A percentile compares a stretch with the other conserved stretches of the same genome.
Evolutionary conservation across 2,888 invertebrate species (phyloP).

Genomic region (Sabatieria punctata): DNA sequence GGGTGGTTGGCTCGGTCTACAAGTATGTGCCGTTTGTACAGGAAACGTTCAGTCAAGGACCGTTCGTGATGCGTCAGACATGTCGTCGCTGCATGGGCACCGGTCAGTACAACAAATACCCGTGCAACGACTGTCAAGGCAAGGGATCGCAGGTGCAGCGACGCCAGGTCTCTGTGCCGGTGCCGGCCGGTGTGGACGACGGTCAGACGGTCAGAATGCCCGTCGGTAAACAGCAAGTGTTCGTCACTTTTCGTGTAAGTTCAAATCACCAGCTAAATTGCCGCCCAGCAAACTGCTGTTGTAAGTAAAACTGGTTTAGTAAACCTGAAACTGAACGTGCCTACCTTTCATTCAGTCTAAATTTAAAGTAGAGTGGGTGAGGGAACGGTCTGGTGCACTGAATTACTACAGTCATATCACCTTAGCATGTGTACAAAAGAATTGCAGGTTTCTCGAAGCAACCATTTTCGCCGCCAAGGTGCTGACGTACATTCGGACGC

Average conservation of each 20-base stretch:
- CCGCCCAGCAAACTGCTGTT: too few relatives aligned
- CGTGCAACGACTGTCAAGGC: constrained; percentile 78
- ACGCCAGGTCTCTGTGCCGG: constrained; percentile 71
- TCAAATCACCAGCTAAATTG: too few relatives aligned
- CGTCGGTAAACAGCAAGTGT: constrained; percentile 74
- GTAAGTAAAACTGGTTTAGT: too few relatives aligned
- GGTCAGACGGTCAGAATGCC: constrained; percentile 90
- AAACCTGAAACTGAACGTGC: too few relatives aligned
- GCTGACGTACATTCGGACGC: constrained; percentile 85
- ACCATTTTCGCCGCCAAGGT: constrained; percentile 73
- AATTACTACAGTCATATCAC: too few relatives aligned
- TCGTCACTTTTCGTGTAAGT: constrained; percentile 73
- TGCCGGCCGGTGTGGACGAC: constrained; percentile 82
- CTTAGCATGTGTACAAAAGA: too few relatives aligned
- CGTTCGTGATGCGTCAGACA: constrained; percentile 89
- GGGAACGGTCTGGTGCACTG: too few relatives aligned
- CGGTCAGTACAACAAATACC: constrained; percentile 67
- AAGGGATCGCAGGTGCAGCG: constrained; percentile 77
- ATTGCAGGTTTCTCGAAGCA: constrained; percentile 48
- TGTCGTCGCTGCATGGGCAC: constrained; percentile 77
- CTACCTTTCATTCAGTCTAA: too few relatives aligned
- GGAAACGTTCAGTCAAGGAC: constrained; percentile 47
- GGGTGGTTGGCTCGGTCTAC: constrained; percentile 9
- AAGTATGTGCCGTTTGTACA: constrained; percentile 14
- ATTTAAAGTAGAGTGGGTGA: too few relatives aligned